Conservation (phyloP, 1,140 invertebrate genomes). For the Sesamia nonagrioides region DNA sequence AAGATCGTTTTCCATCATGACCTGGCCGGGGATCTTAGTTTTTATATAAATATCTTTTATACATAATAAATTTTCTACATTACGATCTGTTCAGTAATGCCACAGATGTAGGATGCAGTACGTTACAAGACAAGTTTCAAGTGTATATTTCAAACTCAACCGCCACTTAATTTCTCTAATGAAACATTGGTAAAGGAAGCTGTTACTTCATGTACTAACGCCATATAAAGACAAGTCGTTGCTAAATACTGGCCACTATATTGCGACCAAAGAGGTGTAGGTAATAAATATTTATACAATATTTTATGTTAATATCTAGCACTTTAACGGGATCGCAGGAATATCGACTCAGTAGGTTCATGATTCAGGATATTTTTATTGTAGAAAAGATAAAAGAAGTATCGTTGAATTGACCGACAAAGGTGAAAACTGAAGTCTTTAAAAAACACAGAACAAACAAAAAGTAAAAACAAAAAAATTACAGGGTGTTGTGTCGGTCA, state of each 20-base stretch:
- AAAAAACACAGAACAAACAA: no score
- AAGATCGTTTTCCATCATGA: no score
- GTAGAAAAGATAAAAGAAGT: no score
- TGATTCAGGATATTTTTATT: no score
- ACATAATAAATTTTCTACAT: no score
- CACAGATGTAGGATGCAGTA: neutral
- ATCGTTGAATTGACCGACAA: no score
- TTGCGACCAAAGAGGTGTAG: neutral
- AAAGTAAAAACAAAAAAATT: no score
- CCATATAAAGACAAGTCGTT: neutral
- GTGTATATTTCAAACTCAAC: neutral
- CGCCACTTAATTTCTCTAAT: neutral
- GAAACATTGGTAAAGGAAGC: constrained; percentile 8
- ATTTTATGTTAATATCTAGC: constrained; percentile 8
- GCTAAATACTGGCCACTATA: neutral
- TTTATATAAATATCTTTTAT: no score
- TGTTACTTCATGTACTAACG: neutral
- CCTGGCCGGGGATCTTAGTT: no score
- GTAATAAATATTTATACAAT: constrained; percentile 6
- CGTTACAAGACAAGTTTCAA: neutral
- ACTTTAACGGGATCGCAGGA: neutral
- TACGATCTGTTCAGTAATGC: neutral
- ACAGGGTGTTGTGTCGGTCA: no score
- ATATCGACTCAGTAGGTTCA: no score
- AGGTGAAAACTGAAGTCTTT: no score